Evolutionary conservation across 2,113 vertebrate genomes (phyloP).

Genomic region (Eublepharis macularius): DNA sequence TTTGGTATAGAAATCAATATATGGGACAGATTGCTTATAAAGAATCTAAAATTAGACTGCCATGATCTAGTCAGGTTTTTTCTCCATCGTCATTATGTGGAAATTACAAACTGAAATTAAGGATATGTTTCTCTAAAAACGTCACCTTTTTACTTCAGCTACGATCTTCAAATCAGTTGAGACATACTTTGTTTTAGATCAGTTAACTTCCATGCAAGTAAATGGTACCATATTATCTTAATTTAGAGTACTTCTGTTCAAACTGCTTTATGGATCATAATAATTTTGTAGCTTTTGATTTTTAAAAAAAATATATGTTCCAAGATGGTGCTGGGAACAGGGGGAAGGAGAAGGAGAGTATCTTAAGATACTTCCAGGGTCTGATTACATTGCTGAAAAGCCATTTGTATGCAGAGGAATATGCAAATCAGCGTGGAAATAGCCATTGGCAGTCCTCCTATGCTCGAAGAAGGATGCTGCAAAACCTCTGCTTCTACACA

Average conservation of each 20-base stretch:
- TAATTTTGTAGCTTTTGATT: neutral
- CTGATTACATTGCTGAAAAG: neutral
- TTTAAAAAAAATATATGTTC: neutral
- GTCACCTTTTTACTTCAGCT: too few species aligned
- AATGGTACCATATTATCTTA: neutral
- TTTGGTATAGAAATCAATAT: constrained; percentile 27
- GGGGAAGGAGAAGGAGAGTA: neutral
- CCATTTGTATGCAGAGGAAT: neutral
- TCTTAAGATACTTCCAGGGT: neutral
- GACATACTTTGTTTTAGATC: neutral
- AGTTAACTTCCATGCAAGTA: neutral
- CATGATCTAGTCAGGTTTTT: neutral
- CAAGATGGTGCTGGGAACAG: neutral
- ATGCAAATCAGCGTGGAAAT: neutral
- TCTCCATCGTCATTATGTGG: neutral
- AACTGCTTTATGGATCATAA: neutral
- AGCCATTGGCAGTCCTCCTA: neutral
- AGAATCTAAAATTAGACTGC: neutral
- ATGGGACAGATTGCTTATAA: neutral
- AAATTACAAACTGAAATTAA: constrained; percentile 11
- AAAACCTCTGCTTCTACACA: neutral
- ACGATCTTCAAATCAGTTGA: neutral
- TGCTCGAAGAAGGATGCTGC: neutral
- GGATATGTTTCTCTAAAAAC: constrained; percentile 2
- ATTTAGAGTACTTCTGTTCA: neutral